Conservation (phyloP, 2,113 vertebrate genomes). For the Mugil cephalus region DNA sequence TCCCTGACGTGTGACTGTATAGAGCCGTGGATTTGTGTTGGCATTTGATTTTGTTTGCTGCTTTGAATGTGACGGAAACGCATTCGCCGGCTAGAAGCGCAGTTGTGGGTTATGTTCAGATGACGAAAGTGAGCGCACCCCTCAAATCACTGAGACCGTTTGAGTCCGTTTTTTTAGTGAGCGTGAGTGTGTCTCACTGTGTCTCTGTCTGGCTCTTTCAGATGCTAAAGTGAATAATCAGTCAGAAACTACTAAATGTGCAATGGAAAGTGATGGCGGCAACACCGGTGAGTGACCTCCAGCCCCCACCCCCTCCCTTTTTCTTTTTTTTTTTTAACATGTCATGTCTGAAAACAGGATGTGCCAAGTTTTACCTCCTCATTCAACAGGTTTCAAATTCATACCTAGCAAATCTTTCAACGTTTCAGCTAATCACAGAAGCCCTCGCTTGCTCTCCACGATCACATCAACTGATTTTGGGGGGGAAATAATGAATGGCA, state of each 20-base stretch:
- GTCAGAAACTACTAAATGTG: conserved; percentile 96
- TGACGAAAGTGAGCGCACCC: not conserved
- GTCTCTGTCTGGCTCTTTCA: conserved; percentile 84
- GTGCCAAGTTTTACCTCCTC: not conserved
- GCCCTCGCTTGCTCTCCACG: not conserved
- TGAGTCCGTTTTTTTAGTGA: conserved; percentile 18
- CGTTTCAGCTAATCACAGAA: not conserved
- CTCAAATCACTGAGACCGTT: not conserved
- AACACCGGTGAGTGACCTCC: conserved; percentile 89
- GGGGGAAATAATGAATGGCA: conserved; percentile 10
- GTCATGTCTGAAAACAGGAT: not conserved
- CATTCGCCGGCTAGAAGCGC: not conserved
- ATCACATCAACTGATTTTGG: conserved; percentile 22
- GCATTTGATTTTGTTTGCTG: not conserved
- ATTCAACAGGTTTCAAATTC: conserved; percentile 61
- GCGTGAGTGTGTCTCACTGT: conserved; percentile 58
- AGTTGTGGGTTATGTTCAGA: not conserved
- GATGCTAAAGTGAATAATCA: conserved; percentile 99
- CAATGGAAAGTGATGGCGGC: conserved; percentile 93
- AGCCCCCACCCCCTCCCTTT: not conserved
- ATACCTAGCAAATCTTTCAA: not conserved
- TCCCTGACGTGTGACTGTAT: not conserved
- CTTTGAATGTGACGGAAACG: conserved; percentile 7
- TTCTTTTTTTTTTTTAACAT: not conserved
- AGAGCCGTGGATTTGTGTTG: not conserved